Evolutionary conservation across 2,888 invertebrate genomes (phyloP), one percentile per base, ranked within the genome.

Genomic region (Pollenia labialis): DNA sequence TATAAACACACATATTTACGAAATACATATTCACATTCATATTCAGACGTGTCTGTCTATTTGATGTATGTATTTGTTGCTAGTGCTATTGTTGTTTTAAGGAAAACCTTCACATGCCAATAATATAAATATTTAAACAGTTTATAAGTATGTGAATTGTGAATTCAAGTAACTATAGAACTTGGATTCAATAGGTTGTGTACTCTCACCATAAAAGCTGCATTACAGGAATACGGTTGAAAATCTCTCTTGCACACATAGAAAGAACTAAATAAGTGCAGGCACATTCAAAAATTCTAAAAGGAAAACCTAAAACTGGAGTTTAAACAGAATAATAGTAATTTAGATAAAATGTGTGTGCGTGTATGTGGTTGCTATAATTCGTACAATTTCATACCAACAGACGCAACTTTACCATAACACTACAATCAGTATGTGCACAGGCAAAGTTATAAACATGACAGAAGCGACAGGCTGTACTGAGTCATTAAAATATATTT

Each of bases 121-220:
- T 85, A 85, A 85, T 79, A 76, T 87, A 84, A 87, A 87, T 87
- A 87, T 87, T 87, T 87, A 84, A 87, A 87, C 77, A 87, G 77
- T 87, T 87, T 87, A 77, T 81, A 87, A 74, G 84, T 76, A 72
- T 87, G 83, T 87, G 81, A 83, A 66, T 84, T 68, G 64, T 14
- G 23, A 50, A 68, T 62, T n/a, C 11, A 46, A 60, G 58, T n/a
- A 8, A 42, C 46, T 48, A 54, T 46, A 18, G 64, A 64, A 46
- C 16, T 18, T 16, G 16, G 23, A 71, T 64, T 54, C 46, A 40
- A 48, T 72, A 54, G 16, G 9, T 60, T 50, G 16, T 3, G 16
- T 11, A 56, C 2, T 46, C 54, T 72, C n/a, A 48, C 52, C 18
- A 64, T 23, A 81, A 66, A 40, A 71, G 76, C 60, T 76, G 40